These are phyloP conservation scores for Ctenopoma kingsleyae DNA, from an alignment of 2,797 vertebrate genomes.

Conservation along the genomic window DNA sequence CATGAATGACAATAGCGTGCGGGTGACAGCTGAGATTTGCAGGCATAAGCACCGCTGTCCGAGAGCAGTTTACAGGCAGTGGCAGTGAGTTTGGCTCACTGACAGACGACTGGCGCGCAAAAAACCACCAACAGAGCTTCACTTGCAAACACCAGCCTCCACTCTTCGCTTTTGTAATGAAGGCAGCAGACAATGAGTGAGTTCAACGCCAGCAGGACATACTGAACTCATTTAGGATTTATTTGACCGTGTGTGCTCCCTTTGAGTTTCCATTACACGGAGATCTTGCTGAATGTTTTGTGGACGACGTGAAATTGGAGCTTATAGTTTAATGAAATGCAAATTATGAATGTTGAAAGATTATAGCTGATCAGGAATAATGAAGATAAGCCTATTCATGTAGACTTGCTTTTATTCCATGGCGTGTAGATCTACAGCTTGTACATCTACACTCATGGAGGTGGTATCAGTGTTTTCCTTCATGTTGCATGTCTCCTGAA, in stretches of 20 bases:
- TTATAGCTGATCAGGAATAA: neutral
- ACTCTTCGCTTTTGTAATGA: constrained; percentile 30
- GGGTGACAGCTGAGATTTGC: constrained; percentile 65
- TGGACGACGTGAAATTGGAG: neutral
- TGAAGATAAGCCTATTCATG: constrained; percentile 18
- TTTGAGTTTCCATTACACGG: neutral
- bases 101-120: constrained; percentile 44
- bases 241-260: constrained; percentile 3
- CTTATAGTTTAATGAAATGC: neutral
- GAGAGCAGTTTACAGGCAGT: constrained; percentile 18
- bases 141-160: constrained; percentile 23
- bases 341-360: neutral
- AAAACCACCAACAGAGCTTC: constrained; percentile 26
- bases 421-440: neutral
- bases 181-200: constrained; percentile 30
- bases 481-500: neutral
- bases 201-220: constrained; percentile 32
- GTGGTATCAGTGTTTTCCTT: neutral
- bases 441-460: no score
- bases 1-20: constrained; percentile 66
- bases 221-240: constrained; percentile 13
- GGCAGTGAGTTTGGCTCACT: neutral
- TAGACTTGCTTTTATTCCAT: neutral
- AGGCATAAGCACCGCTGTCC: constrained; percentile 27
- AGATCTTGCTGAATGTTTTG: neutral